Evolutionary conservation across 1,140 invertebrate genomes (phyloP).

Genomic region (Megathymus violae): DNA sequence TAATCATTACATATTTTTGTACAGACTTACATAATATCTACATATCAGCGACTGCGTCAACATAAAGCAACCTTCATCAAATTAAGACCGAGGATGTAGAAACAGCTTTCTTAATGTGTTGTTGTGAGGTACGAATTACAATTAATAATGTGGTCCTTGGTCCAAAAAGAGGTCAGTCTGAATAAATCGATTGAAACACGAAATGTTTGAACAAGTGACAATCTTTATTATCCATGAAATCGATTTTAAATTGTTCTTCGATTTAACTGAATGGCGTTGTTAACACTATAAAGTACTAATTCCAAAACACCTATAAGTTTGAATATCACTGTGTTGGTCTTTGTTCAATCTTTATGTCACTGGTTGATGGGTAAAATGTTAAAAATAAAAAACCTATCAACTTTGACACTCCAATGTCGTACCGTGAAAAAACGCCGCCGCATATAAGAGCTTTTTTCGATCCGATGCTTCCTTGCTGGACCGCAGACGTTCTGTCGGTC

Average conservation of each 20-base stretch:
- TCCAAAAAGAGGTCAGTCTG: slow-evolving; percentile 33
- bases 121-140: slow-evolving; percentile 34
- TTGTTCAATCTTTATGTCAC: too few species aligned
- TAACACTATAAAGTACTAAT: not conserved
- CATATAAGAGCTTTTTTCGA: too few species aligned
- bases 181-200: slow-evolving; percentile 26
- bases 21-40: too few species aligned
- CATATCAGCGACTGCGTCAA: not conserved
- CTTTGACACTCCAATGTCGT: too few species aligned
- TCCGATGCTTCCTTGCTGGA: too few species aligned
- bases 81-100: slow-evolving; percentile 2
- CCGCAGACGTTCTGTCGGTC: too few species aligned
- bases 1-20: too few species aligned
- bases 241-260: slow-evolving; percentile 34
- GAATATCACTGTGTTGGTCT: too few species aligned
- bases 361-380: too few species aligned
- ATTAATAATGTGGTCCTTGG: slow-evolving; percentile 38
- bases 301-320: slow-evolving; percentile 8
- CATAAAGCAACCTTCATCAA: not conserved
- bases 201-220: slow-evolving; percentile 48
- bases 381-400: too few species aligned
- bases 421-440: too few species aligned
- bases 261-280: slow-evolving; percentile 1
- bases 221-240: slow-evolving; percentile 35
- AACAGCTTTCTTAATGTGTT: slow-evolving; percentile 7